phyloP scores from a whole-genome alignment of 2,888 invertebrate species.

The Drosophila subsilvestris region DNA sequence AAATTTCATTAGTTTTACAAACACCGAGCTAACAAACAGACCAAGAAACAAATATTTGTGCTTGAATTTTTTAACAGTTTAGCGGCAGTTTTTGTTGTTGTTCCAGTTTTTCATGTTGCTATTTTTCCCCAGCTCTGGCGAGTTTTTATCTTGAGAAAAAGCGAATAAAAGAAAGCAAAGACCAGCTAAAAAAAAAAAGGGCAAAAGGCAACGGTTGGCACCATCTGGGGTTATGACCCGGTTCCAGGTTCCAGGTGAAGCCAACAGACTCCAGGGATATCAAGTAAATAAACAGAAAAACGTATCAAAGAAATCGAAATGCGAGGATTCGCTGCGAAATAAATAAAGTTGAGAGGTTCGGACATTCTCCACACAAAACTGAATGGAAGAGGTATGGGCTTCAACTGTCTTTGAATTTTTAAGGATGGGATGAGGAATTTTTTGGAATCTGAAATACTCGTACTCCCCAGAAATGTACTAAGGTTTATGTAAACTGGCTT shows the following conservation, averaged over 20 bases:
- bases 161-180: constrained; percentile 7
- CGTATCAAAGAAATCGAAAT: constrained; percentile 42
- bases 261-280: constrained; percentile 62
- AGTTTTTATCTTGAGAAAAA: constrained; percentile 44
- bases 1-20: constrained; percentile 77
- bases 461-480: too few relatives aligned
- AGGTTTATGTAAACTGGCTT: too few relatives aligned
- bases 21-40: constrained; percentile 78
- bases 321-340: constrained; percentile 36
- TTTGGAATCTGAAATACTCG: neutral
- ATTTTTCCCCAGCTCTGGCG: constrained; percentile 25
- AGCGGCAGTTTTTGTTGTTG: constrained; percentile 50
- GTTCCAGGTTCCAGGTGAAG: constrained; percentile 67
- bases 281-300: constrained; percentile 61
- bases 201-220: constrained; percentile 47
- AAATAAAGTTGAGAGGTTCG: neutral
- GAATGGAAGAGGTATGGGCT: neutral
- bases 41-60: constrained; percentile 76
- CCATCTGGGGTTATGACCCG: constrained; percentile 69
- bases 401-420: neutral
- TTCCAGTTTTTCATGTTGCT: constrained; percentile 35
- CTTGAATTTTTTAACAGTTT: constrained; percentile 78
- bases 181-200: constrained; percentile 24
- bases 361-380: neutral
- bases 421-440: neutral